Evolutionary conservation across 2,113 vertebrate species (phyloP).

Genomic region (Fregata magnificens): DNA sequence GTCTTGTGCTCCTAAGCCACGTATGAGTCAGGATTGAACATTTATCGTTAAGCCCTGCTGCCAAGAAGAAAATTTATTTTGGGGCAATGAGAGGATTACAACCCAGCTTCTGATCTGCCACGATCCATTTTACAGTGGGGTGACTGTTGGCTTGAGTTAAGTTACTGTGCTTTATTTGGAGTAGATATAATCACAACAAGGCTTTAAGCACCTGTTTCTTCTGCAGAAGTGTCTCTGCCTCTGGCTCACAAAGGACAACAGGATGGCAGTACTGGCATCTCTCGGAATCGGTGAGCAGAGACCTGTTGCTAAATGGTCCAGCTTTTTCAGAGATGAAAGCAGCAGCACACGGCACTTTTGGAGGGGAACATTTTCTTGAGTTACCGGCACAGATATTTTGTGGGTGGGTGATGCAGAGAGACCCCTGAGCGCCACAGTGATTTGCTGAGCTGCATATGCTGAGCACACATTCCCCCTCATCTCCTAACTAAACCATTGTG

Average conservation of each 20-base stretch:
- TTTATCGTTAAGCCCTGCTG: not conserved
- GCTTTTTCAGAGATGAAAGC: not conserved
- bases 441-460: not conserved
- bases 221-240: not conserved
- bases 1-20: fast-evolving
- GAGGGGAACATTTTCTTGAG: not conserved
- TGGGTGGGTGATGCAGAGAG: not conserved
- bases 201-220: slow-evolving; percentile 27
- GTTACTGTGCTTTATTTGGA: not conserved
- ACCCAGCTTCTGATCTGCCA: slow-evolving; percentile 28
- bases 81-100: slow-evolving; percentile 50
- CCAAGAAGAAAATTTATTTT: not conserved
- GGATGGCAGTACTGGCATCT: not conserved
- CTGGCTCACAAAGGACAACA: not conserved
- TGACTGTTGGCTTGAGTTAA: not conserved
- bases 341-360: not conserved
- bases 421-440: not conserved
- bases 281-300: not conserved
- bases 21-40: not conserved
- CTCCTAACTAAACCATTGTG: not conserved
- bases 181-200: slow-evolving; percentile 10
- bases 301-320: not conserved
- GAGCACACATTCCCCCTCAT: not conserved
- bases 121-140: not conserved
- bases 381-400: not conserved